These are phyloP conservation scores for Ascidia mentula DNA, from an alignment of 23 tunicate species.

Conservation along the genomic window DNA sequence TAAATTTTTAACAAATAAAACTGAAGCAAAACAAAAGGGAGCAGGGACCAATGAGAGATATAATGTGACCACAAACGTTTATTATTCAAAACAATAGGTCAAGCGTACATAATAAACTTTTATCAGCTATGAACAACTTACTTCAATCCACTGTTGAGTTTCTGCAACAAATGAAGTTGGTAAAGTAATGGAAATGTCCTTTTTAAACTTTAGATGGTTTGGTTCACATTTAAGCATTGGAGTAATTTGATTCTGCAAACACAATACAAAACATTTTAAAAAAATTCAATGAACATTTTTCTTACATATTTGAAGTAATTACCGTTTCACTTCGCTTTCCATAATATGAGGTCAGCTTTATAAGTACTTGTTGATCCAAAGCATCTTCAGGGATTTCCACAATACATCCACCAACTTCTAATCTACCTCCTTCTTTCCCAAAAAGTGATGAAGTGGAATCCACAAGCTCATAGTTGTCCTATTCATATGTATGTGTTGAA, in stretches of 20 bases:
- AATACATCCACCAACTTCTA: slow-evolving; percentile 5
- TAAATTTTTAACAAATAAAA: no score
- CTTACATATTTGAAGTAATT: neutral
- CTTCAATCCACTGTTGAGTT: neutral
- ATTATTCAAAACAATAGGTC: no score
- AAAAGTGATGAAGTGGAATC: neutral
- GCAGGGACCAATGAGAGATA: no score
- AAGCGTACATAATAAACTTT: no score
- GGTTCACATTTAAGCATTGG: neutral
- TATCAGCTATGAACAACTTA: no score
- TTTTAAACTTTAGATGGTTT: neutral
- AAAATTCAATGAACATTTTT: neutral
- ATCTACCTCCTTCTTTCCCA: neutral
- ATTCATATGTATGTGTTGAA: no score
- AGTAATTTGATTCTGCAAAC: neutral
- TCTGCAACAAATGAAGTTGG: neutral
- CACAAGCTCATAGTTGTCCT: neutral
- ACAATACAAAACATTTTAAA: no score
- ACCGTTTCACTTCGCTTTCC: neutral
- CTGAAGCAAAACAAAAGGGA: no score
- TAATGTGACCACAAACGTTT: no score
- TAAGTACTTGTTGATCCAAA: neutral
- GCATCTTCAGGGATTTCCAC: neutral
- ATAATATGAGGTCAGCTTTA: neutral
- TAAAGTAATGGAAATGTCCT: neutral